A percentile compares a stretch with the other conserved stretches of the same genome.
Conservation (phyloP, 2,797 vertebrate species). For the Pteropus rufus region DNA sequence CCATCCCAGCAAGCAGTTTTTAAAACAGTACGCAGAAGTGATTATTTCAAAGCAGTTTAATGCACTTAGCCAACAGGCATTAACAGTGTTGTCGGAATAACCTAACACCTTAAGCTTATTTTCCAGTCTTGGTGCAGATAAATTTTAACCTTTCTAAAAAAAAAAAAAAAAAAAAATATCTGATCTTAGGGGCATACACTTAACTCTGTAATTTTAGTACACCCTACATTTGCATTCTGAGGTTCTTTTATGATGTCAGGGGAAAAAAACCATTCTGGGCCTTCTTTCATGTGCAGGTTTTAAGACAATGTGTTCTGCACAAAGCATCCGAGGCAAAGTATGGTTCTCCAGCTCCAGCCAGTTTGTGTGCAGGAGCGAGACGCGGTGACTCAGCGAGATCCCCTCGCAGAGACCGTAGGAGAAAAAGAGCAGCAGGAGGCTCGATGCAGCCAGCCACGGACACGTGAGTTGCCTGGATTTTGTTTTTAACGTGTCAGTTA, state of each 20-base stretch:
- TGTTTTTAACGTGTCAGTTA: background rate
- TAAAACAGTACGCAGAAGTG: slow-evolving; percentile 53
- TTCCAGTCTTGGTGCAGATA: slow-evolving; percentile 49
- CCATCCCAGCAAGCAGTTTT: slow-evolving; percentile 66
- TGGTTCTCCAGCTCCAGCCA: background rate
- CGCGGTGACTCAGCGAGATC: background rate
- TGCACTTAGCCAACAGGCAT: slow-evolving; percentile 61
- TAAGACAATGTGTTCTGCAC: background rate
- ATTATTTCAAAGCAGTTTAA: slow-evolving; percentile 68
- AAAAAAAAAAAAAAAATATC: background rate
- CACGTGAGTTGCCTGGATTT: background rate
- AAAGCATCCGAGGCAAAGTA: background rate
- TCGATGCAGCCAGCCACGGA: background rate
- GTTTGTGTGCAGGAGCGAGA: background rate
- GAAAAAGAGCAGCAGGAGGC: background rate
- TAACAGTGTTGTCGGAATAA: slow-evolving; percentile 63
- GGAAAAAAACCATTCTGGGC: background rate
- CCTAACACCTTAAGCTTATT: slow-evolving; percentile 67
- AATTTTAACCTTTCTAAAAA: slow-evolving; percentile 50
- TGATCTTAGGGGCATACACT: background rate
- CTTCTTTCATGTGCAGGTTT: background rate
- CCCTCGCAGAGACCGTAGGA: background rate
- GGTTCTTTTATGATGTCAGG: background rate
- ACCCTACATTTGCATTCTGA: background rate
- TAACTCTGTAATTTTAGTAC: background rate